Base-by-base conservation (phyloP, 2,888 invertebrate genomes). In the Eupithecia tripunctaria region DNA sequence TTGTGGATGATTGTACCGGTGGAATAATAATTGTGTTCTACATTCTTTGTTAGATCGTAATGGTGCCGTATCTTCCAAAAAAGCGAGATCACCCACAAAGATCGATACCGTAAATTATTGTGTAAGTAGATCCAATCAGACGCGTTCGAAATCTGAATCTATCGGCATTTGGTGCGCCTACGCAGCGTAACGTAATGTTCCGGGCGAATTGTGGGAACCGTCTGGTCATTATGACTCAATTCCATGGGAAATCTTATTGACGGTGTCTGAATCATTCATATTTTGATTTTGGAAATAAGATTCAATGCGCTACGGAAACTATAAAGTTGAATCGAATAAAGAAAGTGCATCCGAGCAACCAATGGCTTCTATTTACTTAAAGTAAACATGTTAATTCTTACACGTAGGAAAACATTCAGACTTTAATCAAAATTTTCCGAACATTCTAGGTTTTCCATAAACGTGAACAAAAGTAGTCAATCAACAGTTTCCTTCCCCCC, bases 161-260 rank as follows among this genome's bases (percentile, higher is more conserved):
- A 71, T 69, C 68, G 70, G 72, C 70, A 70, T 74, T 70, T 70
- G 68, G 21, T 66, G 27, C 71, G 74, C 76, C 74, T 70, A 73
- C 76, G 76, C 72, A 74, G 72, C 76, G 73, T 74, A 68, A 63
- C 75, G 67, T 59, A 72, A 75, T 72, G 72, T 67, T 70, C 67
- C 75, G 60, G 71, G 70, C 67, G 64, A 68, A 72, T 75, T 75
- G 75, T 75, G 76, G 75, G 79, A 79, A 77, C 76, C 70, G 76
- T 65, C 27, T 67, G 74, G 72, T 78, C 78, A 78, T 80, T 80
- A 80, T 76, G 76, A 78, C 78, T 80, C 80, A 78, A 80, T 78
- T 76, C 72, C 67, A 70, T 72, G 75, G 70, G 75, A 72, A 72
- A 75, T 67, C 69, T 70, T 75, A 72, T 75, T 72, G 74, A 75